Conservation (phyloP, 2,888 invertebrate genomes). For the Hemistola chrysoprasaria region DNA sequence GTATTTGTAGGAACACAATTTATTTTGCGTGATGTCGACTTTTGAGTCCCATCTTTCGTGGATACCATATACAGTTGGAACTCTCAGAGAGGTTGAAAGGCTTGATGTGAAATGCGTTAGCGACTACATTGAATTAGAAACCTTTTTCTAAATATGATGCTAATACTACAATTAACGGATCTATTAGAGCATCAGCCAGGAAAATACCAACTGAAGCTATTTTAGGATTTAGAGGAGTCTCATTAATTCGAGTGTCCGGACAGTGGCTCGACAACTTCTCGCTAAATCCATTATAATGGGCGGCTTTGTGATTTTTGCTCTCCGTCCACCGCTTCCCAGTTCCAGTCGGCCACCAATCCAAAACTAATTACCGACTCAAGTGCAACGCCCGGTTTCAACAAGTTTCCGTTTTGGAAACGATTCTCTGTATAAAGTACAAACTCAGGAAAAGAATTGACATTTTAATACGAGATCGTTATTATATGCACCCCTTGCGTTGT, state of each 20-base stretch:
- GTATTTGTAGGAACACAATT: too few species aligned
- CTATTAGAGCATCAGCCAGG: slow-evolving; percentile 15
- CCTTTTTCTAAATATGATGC: too few species aligned
- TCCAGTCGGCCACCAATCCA: slow-evolving; percentile 43
- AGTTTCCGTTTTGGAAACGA: slow-evolving; percentile 34
- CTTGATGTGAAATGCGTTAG: too few species aligned
- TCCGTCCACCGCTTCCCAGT: slow-evolving; percentile 22
- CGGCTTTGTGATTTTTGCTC: slow-evolving; percentile 55
- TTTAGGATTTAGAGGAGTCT: slow-evolving; percentile 43
- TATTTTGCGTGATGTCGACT: too few species aligned
- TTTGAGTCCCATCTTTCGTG: too few species aligned
- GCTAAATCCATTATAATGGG: slow-evolving; percentile 55
- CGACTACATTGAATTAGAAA: too few species aligned
- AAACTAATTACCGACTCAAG: slow-evolving; percentile 60
- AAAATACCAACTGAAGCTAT: slow-evolving; percentile 37
- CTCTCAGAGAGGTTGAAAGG: too few species aligned
- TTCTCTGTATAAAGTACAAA: slow-evolving; percentile 7
- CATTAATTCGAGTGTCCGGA: slow-evolving; percentile 55
- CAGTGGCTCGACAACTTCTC: slow-evolving; percentile 38
- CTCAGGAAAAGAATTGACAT: slow-evolving; percentile 4
- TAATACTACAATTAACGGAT: slow-evolving; percentile 2
- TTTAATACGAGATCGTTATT: too few species aligned
- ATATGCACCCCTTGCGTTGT: too few species aligned
- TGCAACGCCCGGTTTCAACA: slow-evolving; percentile 40
- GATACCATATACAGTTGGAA: too few species aligned